A percentile compares a stretch with the other conserved stretches of the same genome.
Evolutionary conservation across 2,113 vertebrate species (phyloP).

Genomic region (Galbula dea): DNA sequence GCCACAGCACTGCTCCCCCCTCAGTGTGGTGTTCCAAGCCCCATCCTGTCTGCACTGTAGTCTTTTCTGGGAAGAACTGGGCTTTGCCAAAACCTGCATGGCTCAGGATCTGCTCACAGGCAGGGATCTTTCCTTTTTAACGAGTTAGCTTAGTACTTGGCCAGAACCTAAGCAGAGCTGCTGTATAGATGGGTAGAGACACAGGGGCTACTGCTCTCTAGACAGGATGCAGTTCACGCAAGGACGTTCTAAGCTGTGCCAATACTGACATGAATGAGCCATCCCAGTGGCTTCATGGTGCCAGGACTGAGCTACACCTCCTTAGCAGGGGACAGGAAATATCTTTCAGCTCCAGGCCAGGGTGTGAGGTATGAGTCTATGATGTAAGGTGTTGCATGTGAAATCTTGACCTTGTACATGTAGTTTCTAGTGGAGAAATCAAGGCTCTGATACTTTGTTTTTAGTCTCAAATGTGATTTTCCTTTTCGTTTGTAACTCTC

Average conservation of each 20-base stretch:
- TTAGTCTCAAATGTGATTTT: slow-evolving; percentile 82
- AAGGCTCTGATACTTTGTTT: slow-evolving; percentile 78
- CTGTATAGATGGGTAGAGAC: neutral
- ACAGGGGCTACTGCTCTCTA: slow-evolving; percentile 6
- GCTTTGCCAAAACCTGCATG: neutral
- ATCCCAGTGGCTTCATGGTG: slow-evolving; percentile 47
- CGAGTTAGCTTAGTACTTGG: slow-evolving; percentile 24
- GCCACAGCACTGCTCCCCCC: neutral
- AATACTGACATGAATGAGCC: slow-evolving; percentile 58
- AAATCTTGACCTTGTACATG: slow-evolving; percentile 79
- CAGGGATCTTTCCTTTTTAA: slow-evolving; percentile 15
- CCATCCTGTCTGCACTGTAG: neutral
- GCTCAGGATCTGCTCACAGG: slow-evolving; percentile 17
- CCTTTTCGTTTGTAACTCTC: slow-evolving; percentile 81
- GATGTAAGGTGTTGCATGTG: slow-evolving; percentile 84
- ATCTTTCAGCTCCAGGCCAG: slow-evolving; percentile 67
- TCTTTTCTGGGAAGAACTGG: slow-evolving; percentile 24
- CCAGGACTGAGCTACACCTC: slow-evolving; percentile 53
- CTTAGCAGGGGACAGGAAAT: slow-evolving; percentile 29
- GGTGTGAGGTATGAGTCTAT: slow-evolving; percentile 77
- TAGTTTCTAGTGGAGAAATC: slow-evolving; percentile 82
- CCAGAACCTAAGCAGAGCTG: neutral
- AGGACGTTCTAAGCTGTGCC: slow-evolving; percentile 52
- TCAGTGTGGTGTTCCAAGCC: neutral
- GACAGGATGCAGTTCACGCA: neutral